phyloP scores from a whole-genome alignment of 2,797 vertebrate genomes.

The Huso huso region DNA sequence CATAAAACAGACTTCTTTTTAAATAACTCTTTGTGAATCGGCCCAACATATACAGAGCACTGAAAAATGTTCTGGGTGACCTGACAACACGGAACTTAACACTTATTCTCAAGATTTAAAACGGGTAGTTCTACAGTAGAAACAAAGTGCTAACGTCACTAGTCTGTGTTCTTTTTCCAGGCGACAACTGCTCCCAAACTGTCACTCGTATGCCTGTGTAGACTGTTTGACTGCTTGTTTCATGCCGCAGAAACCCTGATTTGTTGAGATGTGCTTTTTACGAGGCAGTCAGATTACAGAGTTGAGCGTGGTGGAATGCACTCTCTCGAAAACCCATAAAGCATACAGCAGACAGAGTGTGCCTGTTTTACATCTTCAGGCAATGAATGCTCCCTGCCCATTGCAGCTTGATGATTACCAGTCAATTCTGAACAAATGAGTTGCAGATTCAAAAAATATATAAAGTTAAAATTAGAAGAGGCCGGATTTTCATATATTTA shows the following conservation, averaged over 20 bases:
- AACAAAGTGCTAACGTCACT: too few species aligned
- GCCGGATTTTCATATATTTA: background rate
- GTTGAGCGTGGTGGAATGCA: background rate
- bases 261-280: background rate
- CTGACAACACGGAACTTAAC: too few species aligned
- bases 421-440: constrained; percentile 2
- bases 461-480: background rate
- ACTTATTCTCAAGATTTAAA: too few species aligned
- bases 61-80: too few species aligned
- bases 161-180: background rate
- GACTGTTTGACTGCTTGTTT: background rate
- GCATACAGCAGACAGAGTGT: background rate
- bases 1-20: too few species aligned
- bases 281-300: background rate
- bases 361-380: background rate
- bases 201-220: background rate
- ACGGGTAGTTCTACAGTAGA: too few species aligned
- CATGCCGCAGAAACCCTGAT: background rate
- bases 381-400: background rate
- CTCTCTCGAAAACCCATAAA: background rate
- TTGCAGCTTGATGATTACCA: background rate
- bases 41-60: too few species aligned
- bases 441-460: background rate
- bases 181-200: background rate
- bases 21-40: too few species aligned